Conservation (phyloP, 2,888 invertebrate genomes). For the Xiphydria camelus region DNA sequence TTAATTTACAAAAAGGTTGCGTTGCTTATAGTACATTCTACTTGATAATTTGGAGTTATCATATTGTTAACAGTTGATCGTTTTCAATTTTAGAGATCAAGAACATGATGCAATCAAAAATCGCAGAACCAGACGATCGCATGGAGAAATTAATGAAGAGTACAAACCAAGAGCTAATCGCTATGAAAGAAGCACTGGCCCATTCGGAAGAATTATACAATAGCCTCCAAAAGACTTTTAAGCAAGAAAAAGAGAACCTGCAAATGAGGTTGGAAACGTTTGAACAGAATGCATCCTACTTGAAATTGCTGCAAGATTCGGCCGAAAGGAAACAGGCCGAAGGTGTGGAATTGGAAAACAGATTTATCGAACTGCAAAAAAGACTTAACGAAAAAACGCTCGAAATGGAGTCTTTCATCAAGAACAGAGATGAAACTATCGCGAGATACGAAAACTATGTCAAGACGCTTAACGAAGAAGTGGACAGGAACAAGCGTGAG, state of each 20-base stretch:
- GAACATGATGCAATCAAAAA: slow-evolving; percentile 27
- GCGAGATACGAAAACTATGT: slow-evolving; percentile 40
- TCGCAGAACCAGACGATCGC: slow-evolving; percentile 14
- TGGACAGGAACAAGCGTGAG: slow-evolving; percentile 35
- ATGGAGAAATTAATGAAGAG: slow-evolving; percentile 40
- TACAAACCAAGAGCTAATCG: slow-evolving; percentile 29
- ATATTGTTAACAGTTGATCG: too few species aligned
- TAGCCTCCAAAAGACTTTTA: slow-evolving; percentile 13
- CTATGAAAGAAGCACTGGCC: slow-evolving; percentile 23
- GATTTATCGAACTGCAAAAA: slow-evolving; percentile 29
- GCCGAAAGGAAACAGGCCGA: slow-evolving; percentile 30
- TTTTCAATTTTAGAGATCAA: slow-evolving; percentile 38
- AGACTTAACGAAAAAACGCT: slow-evolving; percentile 30
- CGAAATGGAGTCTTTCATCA: slow-evolving; percentile 42
- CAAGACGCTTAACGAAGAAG: slow-evolving; percentile 35
- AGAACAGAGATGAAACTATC: slow-evolving; percentile 40
- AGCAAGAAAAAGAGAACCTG: not conserved
- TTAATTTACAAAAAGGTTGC: slow-evolving; percentile 43
- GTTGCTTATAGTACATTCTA: too few species aligned
- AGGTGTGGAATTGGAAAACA: slow-evolving; percentile 27
- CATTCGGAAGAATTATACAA: slow-evolving; percentile 20
- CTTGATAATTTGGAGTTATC: not conserved
- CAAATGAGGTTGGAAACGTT: slow-evolving; percentile 1
- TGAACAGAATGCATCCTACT: slow-evolving; percentile 11
- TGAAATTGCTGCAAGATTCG: slow-evolving; percentile 25